Evolutionary conservation across 2,113 vertebrate genomes (phyloP), one percentile per base, ranked within the genome.

Genomic region (Rhinoderma darwinii): DNA sequence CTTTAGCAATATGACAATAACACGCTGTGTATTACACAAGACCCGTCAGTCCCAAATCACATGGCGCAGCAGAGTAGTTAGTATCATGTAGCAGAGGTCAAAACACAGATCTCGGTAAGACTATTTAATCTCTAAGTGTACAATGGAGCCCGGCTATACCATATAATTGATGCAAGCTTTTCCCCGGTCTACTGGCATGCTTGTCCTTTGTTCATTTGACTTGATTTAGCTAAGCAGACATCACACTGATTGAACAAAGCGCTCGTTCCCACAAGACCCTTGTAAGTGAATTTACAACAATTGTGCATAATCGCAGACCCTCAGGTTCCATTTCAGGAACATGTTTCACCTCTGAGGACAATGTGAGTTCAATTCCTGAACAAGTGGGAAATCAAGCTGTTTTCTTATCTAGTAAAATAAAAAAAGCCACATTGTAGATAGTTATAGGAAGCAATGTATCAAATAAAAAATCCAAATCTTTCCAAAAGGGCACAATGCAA

Each of bases 141-240:
- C 82, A 74, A 75, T 75, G 39, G 25, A 72, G 30, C 50, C 6
- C 11, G 27, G 47, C 37, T 35, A 18, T 37, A 18, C 12, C 74
- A 17, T 47, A 81, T 80, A 86, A 80, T 86, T 86, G 84, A 73
- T 51, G 63, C 74, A 25, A 47, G 59, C 59, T 9, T 86, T 56
- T 81, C 84, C 76, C 77, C n/a, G 9, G 59, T 54, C 44, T 73
- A 20, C 61, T 17, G 5, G 30, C 47, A 56, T 27, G 63, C 47
- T 86, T 81, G 76, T 68, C 61, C 61, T 80, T 80, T 81, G 84
- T 80, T 80, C 76, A 56, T 86, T 81, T 56, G 47, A 80, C 84
- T 70, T 81, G 59, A 66, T 73, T 72, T 72, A 70, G 75, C 56
- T 81, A 86, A 80, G 63, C 84, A 80, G 44, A 41, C 44, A 72